Base-by-base conservation (phyloP, 2,888 invertebrate species). In the Palloptera scutellata region DNA sequence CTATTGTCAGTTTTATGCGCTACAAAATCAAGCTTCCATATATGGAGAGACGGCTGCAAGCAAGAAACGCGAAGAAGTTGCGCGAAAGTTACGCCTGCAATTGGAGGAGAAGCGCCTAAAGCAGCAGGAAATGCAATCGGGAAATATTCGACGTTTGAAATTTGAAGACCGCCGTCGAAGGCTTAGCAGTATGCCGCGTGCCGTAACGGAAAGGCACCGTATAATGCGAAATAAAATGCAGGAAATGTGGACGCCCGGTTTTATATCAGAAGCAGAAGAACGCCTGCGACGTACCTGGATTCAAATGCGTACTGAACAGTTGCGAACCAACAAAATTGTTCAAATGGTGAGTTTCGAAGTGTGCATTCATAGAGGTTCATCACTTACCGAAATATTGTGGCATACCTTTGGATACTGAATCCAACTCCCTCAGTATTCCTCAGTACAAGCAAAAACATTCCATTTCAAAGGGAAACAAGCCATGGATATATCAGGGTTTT, bases 21-120 rank as follows among this genome's bases (percentile, higher is more conserved):
- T 91, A 77, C 92, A 93, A 85, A 92, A 90, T 55, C 89, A 90
- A 62, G 90, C 83, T 0, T 85, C 85, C 1, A 83, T 85, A 41
- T 93, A 92, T 81, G 91, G 91, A 59, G 89, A 90, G 73, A 94
- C 94, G 0, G 91, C 90, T 0, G 90, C 92, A 0, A 93, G 93
- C 64, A 89, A 92, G 69, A 92, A 92, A 0, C 88, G 93, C 58
- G 93, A 92, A 69, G 91, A 91, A 79, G 91, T 92, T 61, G 89
- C 91, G 0, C 88, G 90, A 51, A 85, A 89, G 19, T 88, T 92
- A 74, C 87, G 92, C 13, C 90, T 92, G 66, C 91, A 92, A 77
- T 80, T 76, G 70, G 82, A 70, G 79, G 84, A 68, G 82, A 87
- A 80, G 70, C 75, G 73, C 15, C 73, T 72, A 13, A 78, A 77